These are phyloP conservation scores for Odontamblyopus lacepedii DNA, from an alignment of 2,797 vertebrate species.

Conservation along the genomic window DNA sequence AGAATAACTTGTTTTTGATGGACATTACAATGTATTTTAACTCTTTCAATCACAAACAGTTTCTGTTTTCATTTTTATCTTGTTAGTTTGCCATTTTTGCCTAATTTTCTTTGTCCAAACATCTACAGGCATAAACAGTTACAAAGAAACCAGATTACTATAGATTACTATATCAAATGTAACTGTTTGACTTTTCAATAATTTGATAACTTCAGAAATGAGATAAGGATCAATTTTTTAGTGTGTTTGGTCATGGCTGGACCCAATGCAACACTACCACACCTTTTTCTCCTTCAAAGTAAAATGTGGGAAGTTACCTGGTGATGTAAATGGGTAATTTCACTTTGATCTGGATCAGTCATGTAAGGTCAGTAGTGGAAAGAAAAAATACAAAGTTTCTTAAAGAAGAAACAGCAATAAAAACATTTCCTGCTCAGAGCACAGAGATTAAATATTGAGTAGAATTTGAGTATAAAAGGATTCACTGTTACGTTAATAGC, in stretches of 20 bases:
- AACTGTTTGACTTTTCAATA: too few relatives aligned
- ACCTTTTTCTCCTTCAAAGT: neutral
- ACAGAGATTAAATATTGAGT: neutral
- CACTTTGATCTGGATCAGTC: neutral
- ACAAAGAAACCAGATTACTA: too few relatives aligned
- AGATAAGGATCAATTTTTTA: too few relatives aligned
- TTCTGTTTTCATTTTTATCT: too few relatives aligned
- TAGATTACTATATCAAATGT: too few relatives aligned
- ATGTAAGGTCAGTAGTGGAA: neutral
- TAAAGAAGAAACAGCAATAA: neutral
- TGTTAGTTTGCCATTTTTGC: too few relatives aligned
- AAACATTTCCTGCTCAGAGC: constrained; percentile 1
- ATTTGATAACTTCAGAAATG: too few relatives aligned
- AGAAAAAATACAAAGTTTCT: neutral
- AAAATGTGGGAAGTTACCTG: neutral
- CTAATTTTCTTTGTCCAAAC: too few relatives aligned
- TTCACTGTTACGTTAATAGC: constrained; percentile 2
- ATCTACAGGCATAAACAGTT: too few relatives aligned
- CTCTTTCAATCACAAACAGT: too few relatives aligned
- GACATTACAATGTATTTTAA: too few relatives aligned
- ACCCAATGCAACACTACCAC: neutral
- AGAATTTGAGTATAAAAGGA: neutral
- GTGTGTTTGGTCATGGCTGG: neutral
- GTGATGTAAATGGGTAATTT: neutral
- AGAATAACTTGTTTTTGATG: too few relatives aligned